These are phyloP conservation scores for Thereva unica DNA, from an alignment of 2,888 invertebrate species.

Conservation along the genomic window DNA sequence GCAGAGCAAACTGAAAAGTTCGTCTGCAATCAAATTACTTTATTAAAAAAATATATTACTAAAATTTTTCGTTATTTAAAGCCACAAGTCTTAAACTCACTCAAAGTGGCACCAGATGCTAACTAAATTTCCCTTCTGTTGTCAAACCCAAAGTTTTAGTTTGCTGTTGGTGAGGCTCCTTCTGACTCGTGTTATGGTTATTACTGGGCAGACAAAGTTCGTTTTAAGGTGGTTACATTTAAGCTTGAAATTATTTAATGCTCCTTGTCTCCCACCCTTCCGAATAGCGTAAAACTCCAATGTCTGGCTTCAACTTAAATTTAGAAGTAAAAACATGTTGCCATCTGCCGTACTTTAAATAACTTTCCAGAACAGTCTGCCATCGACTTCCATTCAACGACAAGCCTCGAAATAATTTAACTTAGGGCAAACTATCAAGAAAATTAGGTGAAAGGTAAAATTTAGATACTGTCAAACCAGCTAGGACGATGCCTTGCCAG, in stretches of 20 bases:
- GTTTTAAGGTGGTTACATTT: constrained; percentile 30
- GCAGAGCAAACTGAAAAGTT: too few relatives aligned
- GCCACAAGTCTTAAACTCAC: neutral
- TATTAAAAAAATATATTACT: too few relatives aligned
- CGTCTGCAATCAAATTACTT: too few relatives aligned
- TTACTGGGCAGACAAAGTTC: constrained; percentile 31
- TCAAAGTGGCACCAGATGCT: constrained; percentile 29
- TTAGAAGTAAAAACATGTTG: constrained; percentile 13
- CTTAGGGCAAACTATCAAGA: constrained; percentile 25
- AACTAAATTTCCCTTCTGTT: constrained; percentile 24
- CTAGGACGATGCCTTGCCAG: constrained; percentile 5
- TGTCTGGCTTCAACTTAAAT: neutral
- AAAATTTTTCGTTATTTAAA: too few relatives aligned
- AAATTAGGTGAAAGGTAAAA: constrained; percentile 18
- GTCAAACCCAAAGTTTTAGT: constrained; percentile 19
- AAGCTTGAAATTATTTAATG: constrained; percentile 32
- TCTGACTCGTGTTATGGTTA: constrained; percentile 31
- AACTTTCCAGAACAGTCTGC: constrained; percentile 7
- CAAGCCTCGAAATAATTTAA: neutral
- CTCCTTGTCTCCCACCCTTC: constrained; percentile 1
- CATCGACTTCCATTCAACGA: neutral
- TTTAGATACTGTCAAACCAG: constrained; percentile 14
- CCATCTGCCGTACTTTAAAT: constrained; percentile 26
- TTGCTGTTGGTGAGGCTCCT: neutral
- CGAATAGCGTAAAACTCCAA: constrained; percentile 12